Evolutionary conservation across 2,113 vertebrate species (phyloP).

Genomic region (Thinocorus orbignyianus): DNA sequence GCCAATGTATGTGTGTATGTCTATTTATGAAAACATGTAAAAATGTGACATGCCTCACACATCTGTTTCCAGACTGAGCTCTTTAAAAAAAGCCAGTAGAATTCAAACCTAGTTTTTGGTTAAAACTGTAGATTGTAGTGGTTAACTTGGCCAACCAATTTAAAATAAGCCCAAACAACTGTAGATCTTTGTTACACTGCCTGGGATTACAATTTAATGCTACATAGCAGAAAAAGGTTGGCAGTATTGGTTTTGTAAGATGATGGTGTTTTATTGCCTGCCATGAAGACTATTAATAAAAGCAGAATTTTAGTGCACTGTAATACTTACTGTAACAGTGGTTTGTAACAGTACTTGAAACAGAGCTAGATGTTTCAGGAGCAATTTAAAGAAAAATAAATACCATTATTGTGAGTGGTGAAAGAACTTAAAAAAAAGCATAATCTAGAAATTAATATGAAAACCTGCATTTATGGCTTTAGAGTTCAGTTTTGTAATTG

Average conservation of each 20-base stretch:
- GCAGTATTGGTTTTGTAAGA: background rate
- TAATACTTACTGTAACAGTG: background rate
- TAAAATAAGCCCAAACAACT: background rate
- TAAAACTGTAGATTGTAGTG: background rate
- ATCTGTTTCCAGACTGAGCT: background rate
- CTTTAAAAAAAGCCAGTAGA: background rate
- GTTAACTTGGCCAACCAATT: background rate
- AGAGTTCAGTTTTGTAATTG: background rate
- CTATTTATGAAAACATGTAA: constrained; percentile 14
- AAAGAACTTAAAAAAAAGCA: background rate
- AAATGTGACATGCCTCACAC: constrained; percentile 14
- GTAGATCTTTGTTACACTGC: background rate
- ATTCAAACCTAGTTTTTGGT: background rate
- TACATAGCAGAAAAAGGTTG: background rate
- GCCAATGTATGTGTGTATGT: background rate
- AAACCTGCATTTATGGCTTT: background rate
- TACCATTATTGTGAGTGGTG: background rate
- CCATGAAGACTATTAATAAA: background rate
- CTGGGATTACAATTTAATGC: background rate
- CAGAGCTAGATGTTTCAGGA: background rate
- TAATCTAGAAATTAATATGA: background rate
- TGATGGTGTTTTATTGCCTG: background rate
- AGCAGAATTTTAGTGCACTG: background rate
- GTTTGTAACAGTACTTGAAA: background rate
- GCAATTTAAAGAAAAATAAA: background rate